A percentile compares a stretch with the other conserved stretches of the same genome.
These are phyloP conservation scores for Drosophila nigrodunni DNA, from an alignment of 1,140 invertebrate species.

Conservation along the genomic window DNA sequence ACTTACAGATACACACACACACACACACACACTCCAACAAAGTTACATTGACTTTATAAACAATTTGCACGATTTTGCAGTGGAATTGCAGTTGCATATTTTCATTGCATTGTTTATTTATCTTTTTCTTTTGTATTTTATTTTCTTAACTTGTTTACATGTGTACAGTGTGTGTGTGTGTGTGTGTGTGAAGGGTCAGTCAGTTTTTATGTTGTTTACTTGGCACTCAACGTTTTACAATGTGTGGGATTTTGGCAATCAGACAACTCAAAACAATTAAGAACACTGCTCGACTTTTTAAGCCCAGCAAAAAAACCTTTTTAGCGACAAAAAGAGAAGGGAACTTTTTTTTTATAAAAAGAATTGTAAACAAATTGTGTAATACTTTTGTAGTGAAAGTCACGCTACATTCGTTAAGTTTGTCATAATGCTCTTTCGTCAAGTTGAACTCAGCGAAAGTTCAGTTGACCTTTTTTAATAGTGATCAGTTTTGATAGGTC, in stretches of 20 bases:
- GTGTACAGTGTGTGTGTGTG: neutral
- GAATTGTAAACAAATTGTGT: conserved; percentile 1
- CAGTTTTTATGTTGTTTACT: conserved; percentile 47
- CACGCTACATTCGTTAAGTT: neutral
- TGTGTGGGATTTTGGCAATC: conserved; percentile 45
- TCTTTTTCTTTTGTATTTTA: no score
- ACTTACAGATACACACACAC: conserved; percentile 26
- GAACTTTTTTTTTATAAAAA: neutral
- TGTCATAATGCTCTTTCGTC: neutral
- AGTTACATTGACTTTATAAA: conserved; percentile 46
- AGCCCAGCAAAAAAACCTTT: no score
- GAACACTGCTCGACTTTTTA: neutral
- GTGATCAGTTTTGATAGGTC: conserved; percentile 2
- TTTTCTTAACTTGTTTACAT: conserved; percentile 7
- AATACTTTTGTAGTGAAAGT: neutral
- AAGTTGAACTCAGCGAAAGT: conserved; percentile 12
- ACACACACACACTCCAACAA: conserved; percentile 29
- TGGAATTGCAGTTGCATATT: conserved; percentile 46
- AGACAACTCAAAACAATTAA: conserved; percentile 1
- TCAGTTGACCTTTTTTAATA: conserved; percentile 23
- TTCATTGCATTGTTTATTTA: conserved; percentile 12
- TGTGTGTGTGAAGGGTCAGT: conserved; percentile 43
- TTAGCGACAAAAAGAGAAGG: conserved; percentile 4
- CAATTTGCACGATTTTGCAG: conserved; percentile 45
- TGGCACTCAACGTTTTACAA: conserved; percentile 21